phyloP scores from a whole-genome alignment of 2,797 vertebrate species.

The Pseudocheirus occidentalis region DNA sequence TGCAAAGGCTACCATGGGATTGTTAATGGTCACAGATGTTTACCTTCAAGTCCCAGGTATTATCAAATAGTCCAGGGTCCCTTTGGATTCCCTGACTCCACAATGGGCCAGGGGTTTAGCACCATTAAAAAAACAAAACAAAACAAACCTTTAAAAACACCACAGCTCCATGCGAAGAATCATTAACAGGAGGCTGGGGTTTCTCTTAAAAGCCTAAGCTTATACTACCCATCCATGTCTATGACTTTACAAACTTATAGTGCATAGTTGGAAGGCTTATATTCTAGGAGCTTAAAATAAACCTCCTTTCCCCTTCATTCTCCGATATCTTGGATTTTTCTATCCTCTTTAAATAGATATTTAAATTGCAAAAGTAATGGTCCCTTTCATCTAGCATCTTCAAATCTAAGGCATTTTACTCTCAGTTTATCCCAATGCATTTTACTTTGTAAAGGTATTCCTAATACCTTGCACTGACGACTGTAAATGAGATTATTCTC shows the following conservation, averaged over 20 bases:
- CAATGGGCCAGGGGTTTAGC: not conserved
- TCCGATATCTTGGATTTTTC: not conserved
- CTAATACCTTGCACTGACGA: not conserved
- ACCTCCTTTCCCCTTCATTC: not conserved
- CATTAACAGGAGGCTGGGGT: not conserved
- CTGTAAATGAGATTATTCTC: slow-evolving; percentile 54
- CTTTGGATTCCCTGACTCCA: not conserved
- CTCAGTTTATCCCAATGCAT: slow-evolving; percentile 27
- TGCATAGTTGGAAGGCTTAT: not conserved
- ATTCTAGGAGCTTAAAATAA: not conserved
- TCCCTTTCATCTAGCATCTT: not conserved
- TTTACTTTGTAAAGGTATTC: slow-evolving; percentile 35
- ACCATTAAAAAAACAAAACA: not conserved
- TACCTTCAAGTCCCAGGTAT: not conserved
- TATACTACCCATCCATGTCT: not conserved
- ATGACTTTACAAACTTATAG: not conserved
- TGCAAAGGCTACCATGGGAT: slow-evolving; percentile 44
- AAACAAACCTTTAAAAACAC: not conserved
- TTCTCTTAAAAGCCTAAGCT: not conserved
- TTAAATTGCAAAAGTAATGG: slow-evolving; percentile 27
- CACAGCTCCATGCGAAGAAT: not conserved
- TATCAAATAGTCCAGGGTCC: not conserved
- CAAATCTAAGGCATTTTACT: slow-evolving; percentile 10
- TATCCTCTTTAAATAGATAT: slow-evolving; percentile 13
- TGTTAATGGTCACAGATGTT: not conserved